Evolutionary conservation across 2,888 invertebrate genomes (phyloP), one percentile per base, ranked within the genome.

Genomic region (Automeris io): DNA sequence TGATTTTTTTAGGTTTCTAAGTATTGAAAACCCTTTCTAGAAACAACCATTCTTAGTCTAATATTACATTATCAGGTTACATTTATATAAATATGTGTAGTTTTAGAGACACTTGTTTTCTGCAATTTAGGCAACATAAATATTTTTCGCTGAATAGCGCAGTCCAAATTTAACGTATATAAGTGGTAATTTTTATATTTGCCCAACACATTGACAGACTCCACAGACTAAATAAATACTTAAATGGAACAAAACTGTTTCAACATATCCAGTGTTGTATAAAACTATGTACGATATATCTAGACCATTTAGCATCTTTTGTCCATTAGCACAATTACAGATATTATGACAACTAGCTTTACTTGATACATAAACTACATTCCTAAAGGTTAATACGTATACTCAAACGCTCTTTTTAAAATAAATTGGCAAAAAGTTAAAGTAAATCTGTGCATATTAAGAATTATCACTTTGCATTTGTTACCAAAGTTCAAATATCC

Each of bases 271-370:
- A 16, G 16, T 29, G 29, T 16, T 9, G n/a, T 29, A 29, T 29
- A 7, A 29, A 29, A 29, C 29, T 29, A 29, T 13, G 29, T 29
- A n/a, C 16, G 8, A 4, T 29, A 16, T 16, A 29, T 54, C 49
- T 38, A 43, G 46, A 53, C 13, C 47, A 50, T 40, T 63, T 62
- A 60, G 40, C 57, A 54, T 45, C 45, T 49, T 12, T 35, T 35
- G 39, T 45, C 46, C 39, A 54, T 62, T 62, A 66, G 46, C 51
- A 47, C 46, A 32, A 41, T 12, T 39, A 36, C 8, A 9, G 2
- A 5, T 11, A 24, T 26, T n/a, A n/a, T n/a, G n/a, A n/a, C 9
- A 26, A 13, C 29, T 29, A 16, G 29, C 16, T 29, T 16, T 16
- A 16, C 29, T 1, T 16, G 16, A 29, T 9, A 29, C 16, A 29